Conservation (phyloP, 2,113 vertebrate species). For the Dicaeum eximium region DNA sequence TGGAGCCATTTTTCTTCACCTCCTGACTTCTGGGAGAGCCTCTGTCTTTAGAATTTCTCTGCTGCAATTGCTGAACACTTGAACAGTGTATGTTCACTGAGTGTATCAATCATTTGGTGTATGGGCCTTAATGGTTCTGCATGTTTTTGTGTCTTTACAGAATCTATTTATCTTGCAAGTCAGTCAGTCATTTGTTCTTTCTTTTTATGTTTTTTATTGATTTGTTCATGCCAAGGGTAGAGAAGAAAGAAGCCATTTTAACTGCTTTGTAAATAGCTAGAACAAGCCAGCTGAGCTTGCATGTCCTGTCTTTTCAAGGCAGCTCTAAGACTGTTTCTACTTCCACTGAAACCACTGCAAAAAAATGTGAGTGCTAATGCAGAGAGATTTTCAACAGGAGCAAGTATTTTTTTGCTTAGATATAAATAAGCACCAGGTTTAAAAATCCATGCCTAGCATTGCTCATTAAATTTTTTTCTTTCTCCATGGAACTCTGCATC, state of each 20-base stretch:
- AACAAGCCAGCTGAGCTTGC: not conserved
- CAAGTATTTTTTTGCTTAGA: not conserved
- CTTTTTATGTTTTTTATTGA: slow-evolving; percentile 60
- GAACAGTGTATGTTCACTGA: not conserved
- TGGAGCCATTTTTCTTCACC: slow-evolving; percentile 15
- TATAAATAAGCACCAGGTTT: not conserved
- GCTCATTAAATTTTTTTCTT: not conserved
- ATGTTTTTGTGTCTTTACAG: slow-evolving; percentile 1
- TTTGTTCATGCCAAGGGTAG: not conserved
- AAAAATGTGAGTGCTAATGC: not conserved
- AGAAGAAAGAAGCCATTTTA: slow-evolving; percentile 27
- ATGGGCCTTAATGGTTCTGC: not conserved
- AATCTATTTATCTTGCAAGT: slow-evolving; percentile 2
- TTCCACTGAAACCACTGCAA: not conserved
- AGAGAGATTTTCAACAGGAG: not conserved
- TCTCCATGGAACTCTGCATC: not conserved
- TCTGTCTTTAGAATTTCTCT: not conserved
- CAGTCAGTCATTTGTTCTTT: slow-evolving; percentile 43
- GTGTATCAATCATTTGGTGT: not conserved
- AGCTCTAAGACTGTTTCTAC: slow-evolving; percentile 14
- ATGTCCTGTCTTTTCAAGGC: not conserved
- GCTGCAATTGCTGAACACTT: not conserved
- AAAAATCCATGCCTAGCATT: not conserved
- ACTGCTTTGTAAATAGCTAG: slow-evolving; percentile 46
- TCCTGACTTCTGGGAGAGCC: not conserved